Base-by-base conservation (phyloP, 2,888 invertebrate genomes). In the Meiosimyza platycephala region DNA sequence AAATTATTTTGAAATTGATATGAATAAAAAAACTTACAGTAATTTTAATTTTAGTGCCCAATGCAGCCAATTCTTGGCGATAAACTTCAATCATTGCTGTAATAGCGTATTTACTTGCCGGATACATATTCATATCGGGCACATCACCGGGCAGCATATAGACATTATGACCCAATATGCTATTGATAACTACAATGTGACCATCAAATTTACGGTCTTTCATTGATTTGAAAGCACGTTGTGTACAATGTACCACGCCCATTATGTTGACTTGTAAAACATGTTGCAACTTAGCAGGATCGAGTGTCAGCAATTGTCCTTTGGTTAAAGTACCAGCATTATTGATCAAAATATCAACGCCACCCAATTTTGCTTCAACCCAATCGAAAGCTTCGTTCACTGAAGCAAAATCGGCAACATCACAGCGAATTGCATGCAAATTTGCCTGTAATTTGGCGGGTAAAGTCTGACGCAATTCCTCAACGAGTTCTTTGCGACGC, bases 281-380 rank as follows among this genome's bases (percentile, higher is more conserved):
- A 54, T 85, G 78, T 52, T 81, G 78, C 3, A 81, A 54, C 0
- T 77, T 74, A 48, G 71, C 62, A 1, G 78, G 57, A 4, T 79
- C 76, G 80, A 81, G 80, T 22, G 79, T 79, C 16, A 78, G 74
- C 47, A 85, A 68, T 12, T 76, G 76, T 1, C 86, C 85, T 0
- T 55, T 1, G 6, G 73, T 76, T 33, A 80, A 11, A 1, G 89
- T 80, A 3, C 89, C 91, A 3, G 91, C 91, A 79, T 90, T 91
- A 80, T 92, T 92, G 3, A 92, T 82, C 71, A 91, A 85, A 6
- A 92, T 87, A 79, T 91, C 89, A 40, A 90, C 86, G 12, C 89
- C 89, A 0, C 91, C 91, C 4, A 89, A 78, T 2, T 88, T 83
- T n/a, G 85, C 76, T 18, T 89, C 88, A 60, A 90, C 88, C 84